Evolutionary conservation across 2,113 vertebrate species (phyloP).

Genomic region (Myocastor coypus): DNA sequence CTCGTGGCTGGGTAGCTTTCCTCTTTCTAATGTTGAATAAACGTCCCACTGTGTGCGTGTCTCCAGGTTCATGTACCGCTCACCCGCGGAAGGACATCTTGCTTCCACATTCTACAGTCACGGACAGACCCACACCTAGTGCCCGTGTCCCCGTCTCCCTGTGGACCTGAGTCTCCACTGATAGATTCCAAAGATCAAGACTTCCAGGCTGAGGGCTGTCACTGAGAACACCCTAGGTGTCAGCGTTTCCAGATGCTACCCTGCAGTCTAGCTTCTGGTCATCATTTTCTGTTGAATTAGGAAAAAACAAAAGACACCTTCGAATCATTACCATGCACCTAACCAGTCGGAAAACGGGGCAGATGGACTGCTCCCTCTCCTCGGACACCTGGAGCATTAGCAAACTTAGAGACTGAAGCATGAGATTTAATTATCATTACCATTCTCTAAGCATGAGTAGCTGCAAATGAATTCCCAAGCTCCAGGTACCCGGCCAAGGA

Average conservation of each 20-base stretch:
- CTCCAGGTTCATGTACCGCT: background rate
- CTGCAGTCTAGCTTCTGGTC: background rate
- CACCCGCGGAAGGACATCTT: background rate
- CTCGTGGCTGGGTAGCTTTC: background rate
- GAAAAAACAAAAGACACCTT: background rate
- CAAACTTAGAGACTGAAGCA: slow-evolving; percentile 55
- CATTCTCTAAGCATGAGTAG: slow-evolving; percentile 49
- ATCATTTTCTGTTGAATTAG: slow-evolving; percentile 7
- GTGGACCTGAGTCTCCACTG: background rate
- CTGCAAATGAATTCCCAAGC: slow-evolving; percentile 57
- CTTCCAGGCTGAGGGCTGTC: background rate
- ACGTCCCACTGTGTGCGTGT: background rate
- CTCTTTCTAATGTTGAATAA: background rate
- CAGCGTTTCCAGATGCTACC: background rate
- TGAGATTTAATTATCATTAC: slow-evolving; percentile 65
- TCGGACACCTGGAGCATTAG: background rate
- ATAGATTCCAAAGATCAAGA: background rate
- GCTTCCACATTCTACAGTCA: background rate
- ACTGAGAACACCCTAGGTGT: background rate
- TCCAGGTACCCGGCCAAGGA: slow-evolving; percentile 42
- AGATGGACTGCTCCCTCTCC: background rate
- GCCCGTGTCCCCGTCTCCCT: background rate
- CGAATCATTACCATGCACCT: slow-evolving; percentile 21
- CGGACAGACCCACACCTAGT: background rate
- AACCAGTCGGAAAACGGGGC: background rate